Evolutionary conservation across 2,888 invertebrate genomes (phyloP), one percentile per base, ranked within the genome.

Genomic region (Macrophya annulata): DNA sequence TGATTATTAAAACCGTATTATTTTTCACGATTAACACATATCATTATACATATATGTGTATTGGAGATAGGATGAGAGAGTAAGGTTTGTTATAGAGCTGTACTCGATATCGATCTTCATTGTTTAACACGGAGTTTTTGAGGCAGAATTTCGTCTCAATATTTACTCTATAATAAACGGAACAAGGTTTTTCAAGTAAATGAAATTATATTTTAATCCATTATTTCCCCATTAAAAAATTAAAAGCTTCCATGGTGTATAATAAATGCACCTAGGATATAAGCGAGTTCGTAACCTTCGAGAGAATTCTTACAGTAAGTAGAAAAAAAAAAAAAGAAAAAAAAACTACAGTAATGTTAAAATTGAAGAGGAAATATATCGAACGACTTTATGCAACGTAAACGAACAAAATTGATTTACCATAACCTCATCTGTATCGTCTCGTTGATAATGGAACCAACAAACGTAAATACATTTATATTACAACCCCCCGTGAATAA

Each of bases 151-250:
- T 21, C 43, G 40, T 51, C 62, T 51, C 77, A 43, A 77, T 74
- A 74, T 74, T 74, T 43, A 74, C 37, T 25, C 25, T n/a, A 25
- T 45, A 17, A 25, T 45, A 17, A 43, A 74, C n/a, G 74, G 45
- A 74, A 45, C 74, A 55, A 62, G 62, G 59, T 62, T 43, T 55
- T 43, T 12, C 21, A 5, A 62, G 81, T 17, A 51, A 40, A 59
- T 21, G 62, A 62, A 62, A 62, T 62, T 81, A 81, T 25, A 62
- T 59, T 81, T 81, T 59, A 40, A 81, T 77, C 77, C 77, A 31
- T 77, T 77, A 37, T 77, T 77, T 25, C 12, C 77, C 76, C 76
- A 76, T 76, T 76, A 76, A n/a, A 55, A 15, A 55, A 79, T 79
- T 79, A 40, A 79, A 59, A 62, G 81, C 81, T 51, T 81, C 79